These are phyloP conservation scores for Eupithecia tripunctaria DNA, from an alignment of 2,888 invertebrate species.

Conservation along the genomic window DNA sequence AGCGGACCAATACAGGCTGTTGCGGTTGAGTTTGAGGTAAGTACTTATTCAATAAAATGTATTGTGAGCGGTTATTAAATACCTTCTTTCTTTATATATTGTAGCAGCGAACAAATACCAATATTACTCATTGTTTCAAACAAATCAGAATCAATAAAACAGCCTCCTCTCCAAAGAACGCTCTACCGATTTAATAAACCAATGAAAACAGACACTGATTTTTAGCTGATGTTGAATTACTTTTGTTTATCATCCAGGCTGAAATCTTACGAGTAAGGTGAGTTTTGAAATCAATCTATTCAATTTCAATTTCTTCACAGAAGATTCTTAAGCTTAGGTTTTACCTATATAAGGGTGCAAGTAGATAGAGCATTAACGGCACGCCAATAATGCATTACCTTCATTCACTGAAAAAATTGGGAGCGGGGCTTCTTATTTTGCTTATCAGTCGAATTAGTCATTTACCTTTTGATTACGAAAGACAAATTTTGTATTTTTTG, in stretches of 20 bases:
- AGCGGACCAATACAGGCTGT: too few species aligned
- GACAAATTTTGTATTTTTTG: background rate
- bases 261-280: background rate
- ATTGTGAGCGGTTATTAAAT: too few species aligned
- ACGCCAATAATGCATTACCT: too few species aligned
- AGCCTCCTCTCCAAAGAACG: conserved; percentile 6
- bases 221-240: background rate
- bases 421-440: background rate
- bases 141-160: conserved; percentile 12
- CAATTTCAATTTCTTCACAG: background rate
- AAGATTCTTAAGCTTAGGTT: background rate
- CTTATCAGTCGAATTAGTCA: background rate
- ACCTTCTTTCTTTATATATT: background rate
- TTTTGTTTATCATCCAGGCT: background rate
- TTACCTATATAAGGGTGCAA: background rate
- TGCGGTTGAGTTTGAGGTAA: too few species aligned
- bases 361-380: background rate
- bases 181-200: background rate
- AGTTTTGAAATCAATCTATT: background rate
- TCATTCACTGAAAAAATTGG: too few species aligned
- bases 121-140: conserved; percentile 15
- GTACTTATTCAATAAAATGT: too few species aligned
- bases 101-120: background rate
- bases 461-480: background rate
- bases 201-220: conserved; percentile 5